Conservation (phyloP, 2,888 invertebrate species). For the Myopa tessellatipennis region DNA sequence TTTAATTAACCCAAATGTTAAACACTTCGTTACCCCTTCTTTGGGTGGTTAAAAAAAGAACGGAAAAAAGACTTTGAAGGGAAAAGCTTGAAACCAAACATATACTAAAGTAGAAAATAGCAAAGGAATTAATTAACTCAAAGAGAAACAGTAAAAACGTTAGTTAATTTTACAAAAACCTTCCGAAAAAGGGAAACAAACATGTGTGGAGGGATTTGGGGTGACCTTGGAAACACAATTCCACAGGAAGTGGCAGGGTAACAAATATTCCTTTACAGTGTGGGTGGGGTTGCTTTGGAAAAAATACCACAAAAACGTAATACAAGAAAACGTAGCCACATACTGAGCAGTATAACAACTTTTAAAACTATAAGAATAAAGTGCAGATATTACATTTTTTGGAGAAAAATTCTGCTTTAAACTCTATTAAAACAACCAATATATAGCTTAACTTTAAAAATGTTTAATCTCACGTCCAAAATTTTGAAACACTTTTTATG, state of each 20-base stretch:
- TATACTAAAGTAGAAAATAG: not conserved
- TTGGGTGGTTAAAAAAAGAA: no score
- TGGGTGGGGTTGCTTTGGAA: no score
- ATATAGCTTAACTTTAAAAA: no score
- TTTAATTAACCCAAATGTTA: no score
- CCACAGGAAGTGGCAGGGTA: not conserved
- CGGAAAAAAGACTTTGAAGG: no score
- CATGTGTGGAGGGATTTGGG: not conserved
- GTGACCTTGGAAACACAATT: constrained; percentile 6
- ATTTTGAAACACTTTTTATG: not conserved
- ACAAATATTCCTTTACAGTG: not conserved
- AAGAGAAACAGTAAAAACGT: not conserved
- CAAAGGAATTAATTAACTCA: not conserved
- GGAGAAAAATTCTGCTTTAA: no score
- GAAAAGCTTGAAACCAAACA: no score
- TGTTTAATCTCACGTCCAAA: not conserved
- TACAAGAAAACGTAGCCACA: not conserved
- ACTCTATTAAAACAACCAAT: no score
- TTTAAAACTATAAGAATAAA: no score
- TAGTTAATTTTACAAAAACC: no score
- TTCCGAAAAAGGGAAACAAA: not conserved
- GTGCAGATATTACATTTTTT: no score
- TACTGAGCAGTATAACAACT: not conserved
- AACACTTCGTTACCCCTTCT: no score
- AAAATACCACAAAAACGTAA: not conserved